Base-by-base conservation (phyloP, 1,140 invertebrate genomes). In the Samia ricini region DNA sequence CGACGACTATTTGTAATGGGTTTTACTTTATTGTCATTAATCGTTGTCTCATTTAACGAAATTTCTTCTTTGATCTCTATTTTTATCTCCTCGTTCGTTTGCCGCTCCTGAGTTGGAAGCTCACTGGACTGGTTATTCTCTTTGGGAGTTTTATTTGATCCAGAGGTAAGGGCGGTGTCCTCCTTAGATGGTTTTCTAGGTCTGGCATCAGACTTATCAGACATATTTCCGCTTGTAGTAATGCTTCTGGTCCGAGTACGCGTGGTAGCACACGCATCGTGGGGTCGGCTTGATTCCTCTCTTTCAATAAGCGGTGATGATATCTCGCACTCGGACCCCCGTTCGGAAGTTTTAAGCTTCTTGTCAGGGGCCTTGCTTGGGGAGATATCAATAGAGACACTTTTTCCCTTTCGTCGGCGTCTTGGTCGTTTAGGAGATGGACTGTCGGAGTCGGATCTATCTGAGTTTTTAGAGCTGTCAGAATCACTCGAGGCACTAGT, bases 331-430 rank as follows among this genome's bases (percentile, higher is more conserved):
- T 94, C 94, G 93, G 93, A 93, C 93, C 93, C 92, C 93, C 93
- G 93, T 92, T 95, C 94, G 94, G 94, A 95, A 95, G 94, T 95
- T 95, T 95, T 95, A 94, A 95, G 94, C 94, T 95, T 95, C 94
- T 95, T 95, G 90, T 95, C 94, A 84, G 94, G 94, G 92, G 94
- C 92, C 92, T 93, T 94, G 79, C 92, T 92, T 85, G 92, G 90
- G 76, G 80, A 80, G 18, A 65, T 68, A 79, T 91, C 91, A 64
- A 63, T 80, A 56, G 82, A 89, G 68, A 74, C 62, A 63, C 81
- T 82, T 68, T 84, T 87, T 64, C 70, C 79, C 76, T 83, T 85
- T 65, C 88, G 67, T 26, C 88, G 82, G 68, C 84, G 75, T 5
- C 82, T 72, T n/a, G 85, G 82, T 56, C 85, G 72, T 67, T 83